phyloP scores from a whole-genome alignment of 2,797 vertebrate genomes.

The Fundulus diaphanus region DNA sequence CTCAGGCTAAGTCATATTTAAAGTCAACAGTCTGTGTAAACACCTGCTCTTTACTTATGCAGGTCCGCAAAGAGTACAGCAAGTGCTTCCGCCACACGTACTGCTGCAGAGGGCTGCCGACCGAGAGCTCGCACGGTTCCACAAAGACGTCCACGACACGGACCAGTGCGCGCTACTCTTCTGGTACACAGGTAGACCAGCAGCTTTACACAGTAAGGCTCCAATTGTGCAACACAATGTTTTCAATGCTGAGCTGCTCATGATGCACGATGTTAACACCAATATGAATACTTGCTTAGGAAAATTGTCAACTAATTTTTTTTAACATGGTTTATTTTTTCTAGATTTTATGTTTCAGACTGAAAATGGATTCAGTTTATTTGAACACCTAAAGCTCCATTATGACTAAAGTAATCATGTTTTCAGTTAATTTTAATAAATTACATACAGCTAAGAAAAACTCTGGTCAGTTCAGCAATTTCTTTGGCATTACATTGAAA shows the following conservation, averaged over 20 bases:
- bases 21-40: constrained; percentile 63
- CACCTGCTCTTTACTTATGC: constrained; percentile 49
- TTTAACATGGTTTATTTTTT: background rate
- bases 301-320: constrained; percentile 7
- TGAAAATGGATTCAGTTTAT: constrained; percentile 5
- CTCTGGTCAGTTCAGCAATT: too few species aligned
- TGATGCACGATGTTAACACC: constrained; percentile 3
- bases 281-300: constrained; percentile 19
- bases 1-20: constrained; percentile 49
- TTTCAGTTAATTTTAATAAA: background rate
- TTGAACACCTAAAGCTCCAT: background rate
- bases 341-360: background rate
- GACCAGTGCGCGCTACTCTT: constrained; percentile 97
- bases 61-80: constrained; percentile 98
- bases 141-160: constrained; percentile 94
- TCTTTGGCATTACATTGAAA: background rate
- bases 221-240: background rate
- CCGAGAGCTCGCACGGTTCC: constrained; percentile 95
- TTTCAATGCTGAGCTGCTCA: constrained; percentile 1
- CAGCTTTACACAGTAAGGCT: constrained; percentile 25
- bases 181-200: constrained; percentile 94
- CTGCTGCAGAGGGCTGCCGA: constrained; percentile 92
- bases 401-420: background rate
- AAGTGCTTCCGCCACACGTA: constrained; percentile 98
- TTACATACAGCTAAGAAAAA: background rate